Evolutionary conservation across 2,113 vertebrate species (phyloP).

Genomic region (Serranochromis macrocephalus): DNA sequence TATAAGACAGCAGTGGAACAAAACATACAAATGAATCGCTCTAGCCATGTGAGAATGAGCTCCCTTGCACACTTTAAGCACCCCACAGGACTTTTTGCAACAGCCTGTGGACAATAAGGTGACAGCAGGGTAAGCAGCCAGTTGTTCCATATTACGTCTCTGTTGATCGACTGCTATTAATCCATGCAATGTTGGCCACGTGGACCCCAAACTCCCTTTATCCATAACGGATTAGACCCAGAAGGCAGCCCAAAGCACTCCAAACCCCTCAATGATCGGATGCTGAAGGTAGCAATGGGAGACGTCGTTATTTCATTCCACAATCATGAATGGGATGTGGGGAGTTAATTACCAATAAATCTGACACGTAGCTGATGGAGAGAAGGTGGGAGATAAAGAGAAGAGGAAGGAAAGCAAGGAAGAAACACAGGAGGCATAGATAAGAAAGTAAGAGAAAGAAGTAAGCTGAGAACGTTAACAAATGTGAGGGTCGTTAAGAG

Average conservation of each 20-base stretch:
- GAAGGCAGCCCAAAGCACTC: constrained; percentile 33
- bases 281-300: constrained; percentile 24
- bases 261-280: constrained; percentile 15
- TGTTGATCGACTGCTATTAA: constrained; percentile 19
- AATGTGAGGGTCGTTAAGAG: background rate
- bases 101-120: background rate
- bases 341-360: constrained; percentile 56
- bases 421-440: background rate
- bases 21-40: constrained; percentile 45
- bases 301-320: constrained; percentile 42
- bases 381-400: background rate
- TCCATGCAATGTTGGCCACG: background rate
- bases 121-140: background rate
- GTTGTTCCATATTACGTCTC: background rate
- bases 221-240: constrained; percentile 49
- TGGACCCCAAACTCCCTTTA: constrained; percentile 35
- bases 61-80: background rate
- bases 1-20: constrained; percentile 33
- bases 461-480: background rate
- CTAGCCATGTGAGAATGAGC: constrained; percentile 29
- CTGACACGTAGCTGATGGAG: background rate
- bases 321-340: background rate
- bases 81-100: background rate
- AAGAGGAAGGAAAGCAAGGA: background rate
- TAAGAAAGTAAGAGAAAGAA: background rate